Percentiles rank a stretch among this genome's conserved stretches.
These are phyloP conservation scores for Drosophila melanica DNA, from an alignment of 1,140 invertebrate genomes.

Conservation along the genomic window DNA sequence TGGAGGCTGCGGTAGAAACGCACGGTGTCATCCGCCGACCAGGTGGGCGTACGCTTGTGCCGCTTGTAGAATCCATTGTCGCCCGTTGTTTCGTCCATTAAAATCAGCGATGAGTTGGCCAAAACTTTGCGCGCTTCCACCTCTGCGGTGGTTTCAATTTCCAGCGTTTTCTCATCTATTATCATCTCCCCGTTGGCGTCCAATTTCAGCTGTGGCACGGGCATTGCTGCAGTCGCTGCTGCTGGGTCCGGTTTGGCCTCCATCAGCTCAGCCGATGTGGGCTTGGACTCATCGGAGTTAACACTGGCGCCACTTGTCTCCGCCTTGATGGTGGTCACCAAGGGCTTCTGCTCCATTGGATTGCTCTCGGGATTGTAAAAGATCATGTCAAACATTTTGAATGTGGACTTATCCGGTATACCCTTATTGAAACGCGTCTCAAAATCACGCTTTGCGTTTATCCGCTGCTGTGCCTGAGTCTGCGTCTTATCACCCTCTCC, in stretches of 20 bases:
- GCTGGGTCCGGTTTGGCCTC: constrained; percentile 40
- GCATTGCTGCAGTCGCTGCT: constrained; percentile 69
- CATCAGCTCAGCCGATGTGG: constrained; percentile 47
- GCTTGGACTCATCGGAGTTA: constrained; percentile 47
- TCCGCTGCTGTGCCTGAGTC: constrained; percentile 54
- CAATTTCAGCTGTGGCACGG: constrained; percentile 94
- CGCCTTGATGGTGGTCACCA: constrained; percentile 66
- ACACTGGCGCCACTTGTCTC: constrained; percentile 35
- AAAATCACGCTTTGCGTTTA: constrained; percentile 85
- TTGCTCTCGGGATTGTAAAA: constrained; percentile 93
- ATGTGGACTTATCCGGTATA: constrained; percentile 87
- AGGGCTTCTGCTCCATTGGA: constrained; percentile 86
- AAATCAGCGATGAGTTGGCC: constrained; percentile 87
- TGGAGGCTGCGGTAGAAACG: constrained; percentile 95
- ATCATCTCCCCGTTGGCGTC: constrained; percentile 94
- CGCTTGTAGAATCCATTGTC: constrained; percentile 88
- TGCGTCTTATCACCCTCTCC: constrained; percentile 50
- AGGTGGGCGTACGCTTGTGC: constrained; percentile 87
- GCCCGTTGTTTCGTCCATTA: constrained; percentile 87
- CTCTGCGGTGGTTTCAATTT: constrained; percentile 90
- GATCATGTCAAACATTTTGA: constrained; percentile 96
- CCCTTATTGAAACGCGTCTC: constrained; percentile 85
- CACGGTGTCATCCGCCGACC: constrained; percentile 90
- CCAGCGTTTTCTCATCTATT: constrained; percentile 93
- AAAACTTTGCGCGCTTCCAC: constrained; percentile 87